Evolutionary conservation across 2,797 vertebrate genomes (phyloP).

Genomic region (Diglossa cyanea): DNA sequence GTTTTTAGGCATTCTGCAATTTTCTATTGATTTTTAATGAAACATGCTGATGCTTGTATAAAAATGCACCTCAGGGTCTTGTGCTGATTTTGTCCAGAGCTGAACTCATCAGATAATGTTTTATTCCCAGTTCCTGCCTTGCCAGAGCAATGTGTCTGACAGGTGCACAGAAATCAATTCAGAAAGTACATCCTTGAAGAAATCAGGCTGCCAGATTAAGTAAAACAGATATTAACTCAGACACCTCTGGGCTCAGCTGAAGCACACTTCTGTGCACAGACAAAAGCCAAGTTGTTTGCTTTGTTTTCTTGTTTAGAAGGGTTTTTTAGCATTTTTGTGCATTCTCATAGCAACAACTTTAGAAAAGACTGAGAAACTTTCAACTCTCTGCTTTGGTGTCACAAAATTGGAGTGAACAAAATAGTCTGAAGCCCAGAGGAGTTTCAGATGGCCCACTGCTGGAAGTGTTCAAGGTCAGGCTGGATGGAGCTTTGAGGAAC

Average conservation of each 20-base stretch:
- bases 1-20: neutral
- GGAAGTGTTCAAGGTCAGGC: neutral
- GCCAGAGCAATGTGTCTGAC: neutral
- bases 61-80: neutral
- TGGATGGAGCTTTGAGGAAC: neutral
- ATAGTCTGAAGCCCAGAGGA: neutral
- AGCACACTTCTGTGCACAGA: neutral
- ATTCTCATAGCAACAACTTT: neutral
- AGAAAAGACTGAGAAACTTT: neutral
- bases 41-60: neutral
- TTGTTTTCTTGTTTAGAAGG: neutral
- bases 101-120: neutral
- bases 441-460: neutral
- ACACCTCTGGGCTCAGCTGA: neutral
- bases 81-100: neutral
- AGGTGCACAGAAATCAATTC: neutral
- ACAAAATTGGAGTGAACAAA: neutral
- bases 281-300: accelerated
- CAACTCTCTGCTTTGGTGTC: neutral
- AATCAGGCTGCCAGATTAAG: neutral
- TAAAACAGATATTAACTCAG: neutral
- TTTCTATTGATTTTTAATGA: slow-evolving; percentile 39
- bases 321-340: neutral
- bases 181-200: neutral
- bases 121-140: neutral